Conservation (phyloP, 2,888 invertebrate genomes). For the Chorisops tibialis region DNA sequence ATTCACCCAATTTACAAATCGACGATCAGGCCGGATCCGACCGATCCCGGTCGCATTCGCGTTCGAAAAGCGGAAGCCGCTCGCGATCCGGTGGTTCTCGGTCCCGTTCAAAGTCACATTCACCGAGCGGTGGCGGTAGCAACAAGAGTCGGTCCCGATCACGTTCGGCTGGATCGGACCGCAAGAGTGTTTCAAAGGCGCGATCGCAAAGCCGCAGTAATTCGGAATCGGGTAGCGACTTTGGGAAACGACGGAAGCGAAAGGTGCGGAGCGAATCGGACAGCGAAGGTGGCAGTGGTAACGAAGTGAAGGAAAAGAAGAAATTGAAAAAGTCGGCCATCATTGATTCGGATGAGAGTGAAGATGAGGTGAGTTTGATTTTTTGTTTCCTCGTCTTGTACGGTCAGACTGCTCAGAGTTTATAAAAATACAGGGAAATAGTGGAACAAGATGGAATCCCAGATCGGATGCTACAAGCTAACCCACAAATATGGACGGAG, state of each 20-base stretch:
- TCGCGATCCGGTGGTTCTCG: constrained; percentile 41
- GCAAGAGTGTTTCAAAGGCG: constrained; percentile 29
- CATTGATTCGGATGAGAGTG: constrained; percentile 65
- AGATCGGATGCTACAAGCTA: no score
- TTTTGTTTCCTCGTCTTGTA: no score
- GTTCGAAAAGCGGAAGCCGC: constrained; percentile 42
- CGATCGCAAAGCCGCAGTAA: constrained; percentile 43
- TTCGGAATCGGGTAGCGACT: constrained; percentile 45
- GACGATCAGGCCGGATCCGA: constrained; percentile 50
- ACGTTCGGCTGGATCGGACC: constrained; percentile 31
- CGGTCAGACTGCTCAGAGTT: no score
- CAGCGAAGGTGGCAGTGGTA: constrained; percentile 53
- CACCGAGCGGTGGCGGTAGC: neutral
- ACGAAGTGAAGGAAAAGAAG: constrained; percentile 38
- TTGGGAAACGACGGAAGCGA: constrained; percentile 46
- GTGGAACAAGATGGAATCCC: no score
- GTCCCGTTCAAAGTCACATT: constrained; percentile 33
- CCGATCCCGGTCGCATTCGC: constrained; percentile 45
- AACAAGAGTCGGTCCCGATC: neutral
- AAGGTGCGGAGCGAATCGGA: constrained; percentile 55
- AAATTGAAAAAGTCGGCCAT: constrained; percentile 57
- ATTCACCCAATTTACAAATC: constrained; percentile 56
- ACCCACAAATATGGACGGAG: no score
- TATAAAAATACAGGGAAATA: no score
- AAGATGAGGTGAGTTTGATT: constrained; percentile 53